A percentile compares a stretch with the other conserved stretches of the same genome.
Conservation (phyloP, 2,797 vertebrate species). For the Notolepis coatsorum region DNA sequence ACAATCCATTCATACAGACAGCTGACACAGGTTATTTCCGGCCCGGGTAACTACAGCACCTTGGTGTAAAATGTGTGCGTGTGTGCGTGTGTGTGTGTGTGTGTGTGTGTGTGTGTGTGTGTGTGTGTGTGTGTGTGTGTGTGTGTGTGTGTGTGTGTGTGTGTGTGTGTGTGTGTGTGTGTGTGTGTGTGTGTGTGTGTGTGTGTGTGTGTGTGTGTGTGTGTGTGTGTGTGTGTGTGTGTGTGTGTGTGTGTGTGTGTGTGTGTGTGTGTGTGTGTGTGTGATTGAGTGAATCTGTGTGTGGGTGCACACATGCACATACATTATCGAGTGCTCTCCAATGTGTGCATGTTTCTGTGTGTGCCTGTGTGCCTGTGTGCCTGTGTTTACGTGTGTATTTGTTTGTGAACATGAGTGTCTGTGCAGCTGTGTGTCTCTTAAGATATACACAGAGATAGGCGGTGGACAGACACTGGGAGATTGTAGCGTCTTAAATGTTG, state of each 20-base stretch:
- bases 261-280: neutral
- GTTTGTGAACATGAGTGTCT: no score
- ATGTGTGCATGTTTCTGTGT: neutral
- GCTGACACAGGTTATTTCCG: no score
- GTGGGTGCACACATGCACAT: neutral
- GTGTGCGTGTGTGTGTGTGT: conserved; percentile 7
- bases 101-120: conserved; percentile 14
- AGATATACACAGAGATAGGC: no score
- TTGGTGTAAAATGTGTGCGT: no score
- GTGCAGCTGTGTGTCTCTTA: no score
- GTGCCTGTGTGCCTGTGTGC: conserved; percentile 5
- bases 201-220: neutral
- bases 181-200: neutral
- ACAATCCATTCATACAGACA: no score
- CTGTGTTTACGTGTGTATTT: neutral
- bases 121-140: conserved; percentile 3
- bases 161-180: neutral
- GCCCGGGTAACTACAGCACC: no score
- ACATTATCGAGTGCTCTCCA: no score
- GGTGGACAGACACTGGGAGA: no score
- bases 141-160: neutral
- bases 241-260: neutral
- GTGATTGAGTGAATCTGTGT: neutral
- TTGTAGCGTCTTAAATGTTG: no score
- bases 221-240: no score